Conservation (phyloP, 2,797 vertebrate species). For the Apogon hyalosoma region DNA sequence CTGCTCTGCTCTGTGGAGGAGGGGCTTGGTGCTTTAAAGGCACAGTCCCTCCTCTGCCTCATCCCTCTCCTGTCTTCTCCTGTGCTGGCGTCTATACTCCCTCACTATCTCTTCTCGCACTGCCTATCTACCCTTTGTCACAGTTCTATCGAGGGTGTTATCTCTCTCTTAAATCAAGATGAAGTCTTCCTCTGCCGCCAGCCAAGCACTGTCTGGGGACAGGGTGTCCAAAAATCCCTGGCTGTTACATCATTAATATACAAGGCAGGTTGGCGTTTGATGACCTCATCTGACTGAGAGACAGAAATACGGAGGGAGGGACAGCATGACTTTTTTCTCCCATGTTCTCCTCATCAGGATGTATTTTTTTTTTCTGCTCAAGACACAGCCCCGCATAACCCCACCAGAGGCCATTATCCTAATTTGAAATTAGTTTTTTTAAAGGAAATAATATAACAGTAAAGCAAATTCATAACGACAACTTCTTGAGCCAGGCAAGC, state of each 20-base stretch:
- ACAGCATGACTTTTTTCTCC: conserved; percentile 47
- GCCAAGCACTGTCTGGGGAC: conserved; percentile 51
- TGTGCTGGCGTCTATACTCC: conserved; percentile 52
- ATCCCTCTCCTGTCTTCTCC: conserved; percentile 49
- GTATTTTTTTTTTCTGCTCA: conserved; percentile 17
- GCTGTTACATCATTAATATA: conserved; percentile 75
- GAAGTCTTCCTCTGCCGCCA: conserved; percentile 63
- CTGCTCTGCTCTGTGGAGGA: conserved; percentile 74
- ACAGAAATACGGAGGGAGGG: conserved; percentile 61
- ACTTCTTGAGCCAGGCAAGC: conserved; percentile 37
- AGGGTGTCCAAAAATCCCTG: conserved; percentile 59
- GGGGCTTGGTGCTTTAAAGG: conserved; percentile 83
- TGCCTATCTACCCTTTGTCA: conserved; percentile 69
- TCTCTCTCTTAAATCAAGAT: conserved; percentile 63
- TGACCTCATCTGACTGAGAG: conserved; percentile 77
- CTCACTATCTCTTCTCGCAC: conserved; percentile 62
- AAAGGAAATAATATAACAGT: conserved; percentile 48
- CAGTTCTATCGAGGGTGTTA: conserved; percentile 68
- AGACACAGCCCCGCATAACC: conserved; percentile 22
- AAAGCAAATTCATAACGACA: conserved; percentile 50
- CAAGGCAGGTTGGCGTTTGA: conserved; percentile 75
- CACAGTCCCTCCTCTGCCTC: conserved; percentile 55
- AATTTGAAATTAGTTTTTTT: conserved; percentile 45
- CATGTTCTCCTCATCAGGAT: conserved; percentile 54
- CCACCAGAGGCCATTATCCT: conserved; percentile 56